These are phyloP conservation scores for Sycophaga agraensis DNA, from an alignment of 1,140 invertebrate genomes.

Conservation along the genomic window DNA sequence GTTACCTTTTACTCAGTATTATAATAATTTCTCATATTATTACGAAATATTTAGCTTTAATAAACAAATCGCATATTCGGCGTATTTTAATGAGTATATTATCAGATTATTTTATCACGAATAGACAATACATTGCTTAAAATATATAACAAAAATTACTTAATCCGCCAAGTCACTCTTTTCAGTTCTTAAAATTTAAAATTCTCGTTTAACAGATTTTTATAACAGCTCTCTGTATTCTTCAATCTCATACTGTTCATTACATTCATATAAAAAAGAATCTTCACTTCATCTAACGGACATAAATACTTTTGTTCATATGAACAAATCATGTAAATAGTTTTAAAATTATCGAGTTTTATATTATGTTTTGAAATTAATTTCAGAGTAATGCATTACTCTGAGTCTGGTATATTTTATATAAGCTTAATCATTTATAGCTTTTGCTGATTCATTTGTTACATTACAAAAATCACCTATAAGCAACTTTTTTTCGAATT, in stretches of 20 bases:
- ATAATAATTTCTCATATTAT: no score
- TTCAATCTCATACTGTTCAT: not conserved
- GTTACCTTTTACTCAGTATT: no score
- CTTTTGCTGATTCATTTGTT: no score
- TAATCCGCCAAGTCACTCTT: not conserved
- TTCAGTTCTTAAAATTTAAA: not conserved
- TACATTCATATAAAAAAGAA: not conserved
- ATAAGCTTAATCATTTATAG: not conserved
- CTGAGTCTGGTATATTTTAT: not conserved
- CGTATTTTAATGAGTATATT: constrained; percentile 23
- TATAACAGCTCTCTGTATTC: not conserved
- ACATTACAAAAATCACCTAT: no score
- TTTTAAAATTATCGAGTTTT: not conserved
- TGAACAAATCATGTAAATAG: not conserved
- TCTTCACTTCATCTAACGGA: not conserved
- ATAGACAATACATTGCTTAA: not conserved
- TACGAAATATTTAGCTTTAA: no score
- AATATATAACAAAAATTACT: constrained; percentile 1
- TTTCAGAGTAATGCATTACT: not conserved
- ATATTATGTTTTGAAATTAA: no score
- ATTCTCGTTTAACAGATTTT: not conserved
- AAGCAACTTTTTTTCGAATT: no score
- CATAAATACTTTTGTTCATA: constrained; percentile 3
- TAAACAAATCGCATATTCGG: not conserved
- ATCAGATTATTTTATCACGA: constrained; percentile 20